Percentiles rank a stretch among this genome's conserved stretches.
Evolutionary conservation across 2,113 vertebrate species (phyloP).

Genomic region (Phoxinus phoxinus): DNA sequence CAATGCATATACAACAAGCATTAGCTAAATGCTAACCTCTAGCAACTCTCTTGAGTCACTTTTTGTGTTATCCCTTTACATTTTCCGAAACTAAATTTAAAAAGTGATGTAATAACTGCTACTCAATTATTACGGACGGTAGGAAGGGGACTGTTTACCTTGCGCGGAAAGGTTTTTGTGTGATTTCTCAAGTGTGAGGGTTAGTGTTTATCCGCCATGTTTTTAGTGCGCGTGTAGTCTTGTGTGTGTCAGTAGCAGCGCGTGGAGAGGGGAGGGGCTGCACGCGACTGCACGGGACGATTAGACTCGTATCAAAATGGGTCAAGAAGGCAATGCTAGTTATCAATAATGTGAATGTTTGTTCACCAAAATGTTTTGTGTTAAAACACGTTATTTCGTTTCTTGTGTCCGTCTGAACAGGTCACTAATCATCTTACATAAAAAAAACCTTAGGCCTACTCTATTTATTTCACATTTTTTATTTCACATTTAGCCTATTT

Average conservation of each 20-base stretch:
- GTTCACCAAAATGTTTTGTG: background rate
- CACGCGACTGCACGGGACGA: slow-evolving; percentile 7
- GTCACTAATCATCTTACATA: too few species aligned
- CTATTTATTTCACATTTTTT: too few species aligned
- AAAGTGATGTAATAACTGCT: background rate
- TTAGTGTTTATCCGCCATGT: slow-evolving; percentile 80
- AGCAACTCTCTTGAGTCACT: slow-evolving; percentile 21
- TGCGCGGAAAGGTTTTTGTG: slow-evolving; percentile 68
- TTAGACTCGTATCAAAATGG: background rate
- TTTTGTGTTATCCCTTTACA: background rate
- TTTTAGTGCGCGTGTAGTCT: slow-evolving; percentile 56
- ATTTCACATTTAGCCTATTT: too few species aligned
- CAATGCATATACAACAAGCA: background rate
- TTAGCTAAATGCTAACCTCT: slow-evolving; percentile 25
- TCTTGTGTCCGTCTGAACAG: background rate
- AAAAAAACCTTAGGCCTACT: too few species aligned
- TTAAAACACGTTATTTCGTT: background rate
- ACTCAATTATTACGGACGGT: slow-evolving; percentile 8
- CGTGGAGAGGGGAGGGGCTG: slow-evolving; percentile 43
- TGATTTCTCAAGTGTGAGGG: slow-evolving; percentile 71
- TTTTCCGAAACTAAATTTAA: background rate
- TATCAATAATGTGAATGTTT: background rate
- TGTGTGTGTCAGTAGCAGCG: slow-evolving; percentile 39
- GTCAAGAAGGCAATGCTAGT: background rate
- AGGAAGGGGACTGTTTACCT: slow-evolving; percentile 70